Evolutionary conservation across 2,797 vertebrate species (phyloP).

Genomic region (Bucorvus abyssinicus): DNA sequence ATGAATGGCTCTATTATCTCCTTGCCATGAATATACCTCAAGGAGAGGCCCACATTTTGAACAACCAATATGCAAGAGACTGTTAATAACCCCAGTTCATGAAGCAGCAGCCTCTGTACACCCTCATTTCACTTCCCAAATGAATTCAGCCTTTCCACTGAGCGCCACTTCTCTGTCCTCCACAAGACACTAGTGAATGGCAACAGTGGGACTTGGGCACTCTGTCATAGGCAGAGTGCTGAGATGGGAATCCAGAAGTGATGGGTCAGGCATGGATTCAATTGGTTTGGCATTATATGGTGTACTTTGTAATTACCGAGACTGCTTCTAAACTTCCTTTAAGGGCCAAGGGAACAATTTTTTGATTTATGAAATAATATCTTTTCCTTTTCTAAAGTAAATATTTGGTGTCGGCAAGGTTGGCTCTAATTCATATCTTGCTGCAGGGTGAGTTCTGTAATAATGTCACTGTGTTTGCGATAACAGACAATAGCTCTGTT

Average conservation of each 20-base stretch:
- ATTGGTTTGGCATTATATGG: neutral
- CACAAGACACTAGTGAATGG: neutral
- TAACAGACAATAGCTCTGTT: slow-evolving; percentile 57
- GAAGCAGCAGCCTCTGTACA: neutral
- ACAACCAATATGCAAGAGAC: neutral
- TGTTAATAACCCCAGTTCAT: neutral
- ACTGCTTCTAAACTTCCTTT: slow-evolving; percentile 37
- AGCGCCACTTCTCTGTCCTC: neutral
- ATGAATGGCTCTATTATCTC: neutral
- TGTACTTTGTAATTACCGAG: neutral
- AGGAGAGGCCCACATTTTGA: neutral
- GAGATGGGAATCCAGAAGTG: neutral
- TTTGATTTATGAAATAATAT: slow-evolving; percentile 75
- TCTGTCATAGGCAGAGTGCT: neutral
- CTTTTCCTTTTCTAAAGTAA: slow-evolving; percentile 58
- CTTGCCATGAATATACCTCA: neutral
- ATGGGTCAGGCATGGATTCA: neutral
- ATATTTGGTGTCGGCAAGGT: slow-evolving; percentile 51
- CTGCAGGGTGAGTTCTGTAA: slow-evolving; percentile 56
- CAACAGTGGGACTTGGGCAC: neutral
- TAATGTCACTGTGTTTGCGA: slow-evolving; percentile 35
- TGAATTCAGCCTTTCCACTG: neutral
- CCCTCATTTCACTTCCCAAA: neutral
- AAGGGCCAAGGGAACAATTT: slow-evolving; percentile 52
- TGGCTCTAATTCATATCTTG: slow-evolving; percentile 64